Conservation (phyloP, 2,797 vertebrate genomes). For the Tadarida brasiliensis region DNA sequence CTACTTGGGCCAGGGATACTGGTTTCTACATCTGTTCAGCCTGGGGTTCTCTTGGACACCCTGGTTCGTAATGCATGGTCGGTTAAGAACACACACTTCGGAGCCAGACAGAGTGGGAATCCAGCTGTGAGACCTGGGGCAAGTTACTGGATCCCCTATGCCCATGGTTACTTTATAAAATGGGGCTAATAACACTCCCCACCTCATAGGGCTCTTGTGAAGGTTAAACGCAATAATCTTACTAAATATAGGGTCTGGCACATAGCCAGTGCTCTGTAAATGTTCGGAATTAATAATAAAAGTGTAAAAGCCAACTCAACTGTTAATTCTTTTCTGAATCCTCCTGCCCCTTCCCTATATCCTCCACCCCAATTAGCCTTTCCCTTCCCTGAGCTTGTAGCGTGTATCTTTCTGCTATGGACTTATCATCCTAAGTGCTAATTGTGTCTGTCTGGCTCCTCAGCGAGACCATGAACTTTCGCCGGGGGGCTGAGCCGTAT, state of each 20-base stretch:
- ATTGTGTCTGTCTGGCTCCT: background rate
- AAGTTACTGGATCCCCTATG: background rate
- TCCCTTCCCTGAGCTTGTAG: background rate
- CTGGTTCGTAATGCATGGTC: background rate
- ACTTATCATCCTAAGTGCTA: background rate
- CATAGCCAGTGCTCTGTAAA: background rate
- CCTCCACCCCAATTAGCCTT: background rate
- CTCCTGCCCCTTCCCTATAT: background rate
- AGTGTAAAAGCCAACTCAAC: conserved; percentile 31
- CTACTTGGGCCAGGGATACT: background rate
- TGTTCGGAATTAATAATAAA: conserved; percentile 16
- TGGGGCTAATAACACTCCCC: background rate
- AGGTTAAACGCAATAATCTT: background rate
- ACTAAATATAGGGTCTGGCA: background rate
- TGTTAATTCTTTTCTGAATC: conserved; percentile 18
- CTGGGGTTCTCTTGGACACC: background rate
- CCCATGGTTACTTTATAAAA: background rate
- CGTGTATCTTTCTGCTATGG: background rate
- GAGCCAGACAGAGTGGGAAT: background rate
- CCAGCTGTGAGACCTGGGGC: background rate
- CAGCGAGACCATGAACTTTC: background rate
- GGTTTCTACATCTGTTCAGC: background rate
- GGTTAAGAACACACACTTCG: background rate
- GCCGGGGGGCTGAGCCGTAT: background rate
- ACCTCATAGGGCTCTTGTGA: background rate